phyloP scores from a whole-genome alignment of 2,113 vertebrate species.

The Paralichthys olivaceus region DNA sequence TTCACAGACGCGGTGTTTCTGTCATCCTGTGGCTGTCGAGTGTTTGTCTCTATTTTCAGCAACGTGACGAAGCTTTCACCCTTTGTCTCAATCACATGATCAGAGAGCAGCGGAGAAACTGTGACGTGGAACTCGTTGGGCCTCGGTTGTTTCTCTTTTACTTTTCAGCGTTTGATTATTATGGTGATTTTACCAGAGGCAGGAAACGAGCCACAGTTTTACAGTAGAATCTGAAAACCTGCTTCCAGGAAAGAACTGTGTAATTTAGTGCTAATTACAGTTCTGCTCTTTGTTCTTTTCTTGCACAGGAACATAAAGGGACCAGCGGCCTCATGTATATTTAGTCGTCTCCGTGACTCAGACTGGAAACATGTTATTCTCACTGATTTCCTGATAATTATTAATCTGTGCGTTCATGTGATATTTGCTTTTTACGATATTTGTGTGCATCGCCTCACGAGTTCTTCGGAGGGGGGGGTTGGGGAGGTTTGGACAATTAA shows the following conservation, averaged over 20 bases:
- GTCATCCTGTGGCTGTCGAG: no score
- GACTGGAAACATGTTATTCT: not conserved
- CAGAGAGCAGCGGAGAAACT: not conserved
- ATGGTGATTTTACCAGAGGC: no score
- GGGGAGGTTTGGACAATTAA: no score
- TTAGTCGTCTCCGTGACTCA: not conserved
- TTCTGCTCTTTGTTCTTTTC: not conserved
- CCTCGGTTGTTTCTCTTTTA: no score
- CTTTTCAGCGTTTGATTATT: no score
- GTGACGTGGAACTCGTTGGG: no score
- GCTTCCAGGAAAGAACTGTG: not conserved
- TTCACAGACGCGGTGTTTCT: no score
- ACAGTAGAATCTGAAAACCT: not conserved
- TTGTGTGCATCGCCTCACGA: not conserved
- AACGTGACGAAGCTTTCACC: no score
- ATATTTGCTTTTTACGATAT: not conserved
- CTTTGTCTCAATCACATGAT: no score
- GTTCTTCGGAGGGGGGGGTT: no score
- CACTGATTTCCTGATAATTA: not conserved
- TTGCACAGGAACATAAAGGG: not conserved
- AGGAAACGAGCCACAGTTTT: no score
- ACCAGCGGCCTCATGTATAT: not conserved
- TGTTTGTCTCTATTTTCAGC: no score
- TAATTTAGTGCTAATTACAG: not conserved
- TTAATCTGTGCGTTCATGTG: not conserved